Conservation (phyloP, 2,797 vertebrate species). For the Molothrus ater region DNA sequence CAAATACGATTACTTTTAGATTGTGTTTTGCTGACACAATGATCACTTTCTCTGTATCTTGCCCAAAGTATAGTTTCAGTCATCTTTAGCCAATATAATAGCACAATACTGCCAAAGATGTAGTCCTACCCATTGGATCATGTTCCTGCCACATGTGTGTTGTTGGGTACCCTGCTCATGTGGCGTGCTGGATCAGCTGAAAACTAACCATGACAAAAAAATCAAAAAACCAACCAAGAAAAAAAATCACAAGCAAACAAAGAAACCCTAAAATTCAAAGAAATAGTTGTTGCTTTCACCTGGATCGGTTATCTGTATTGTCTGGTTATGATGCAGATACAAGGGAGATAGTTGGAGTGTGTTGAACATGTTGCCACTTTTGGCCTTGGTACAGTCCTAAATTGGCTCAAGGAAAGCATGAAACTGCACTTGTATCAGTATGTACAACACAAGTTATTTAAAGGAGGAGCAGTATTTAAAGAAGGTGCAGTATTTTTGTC, state of each 20-base stretch:
- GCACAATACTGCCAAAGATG: background rate
- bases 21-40: background rate
- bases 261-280: background rate
- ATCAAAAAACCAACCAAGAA: too few species aligned
- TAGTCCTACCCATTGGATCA: background rate
- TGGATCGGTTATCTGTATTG: background rate
- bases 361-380: background rate
- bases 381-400: background rate
- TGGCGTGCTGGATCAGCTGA: background rate
- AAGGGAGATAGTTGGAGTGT: background rate
- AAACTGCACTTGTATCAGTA: background rate
- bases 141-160: background rate
- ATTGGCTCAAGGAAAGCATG: background rate
- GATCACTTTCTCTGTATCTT: background rate
- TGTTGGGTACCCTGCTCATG: background rate
- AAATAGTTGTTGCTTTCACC: background rate
- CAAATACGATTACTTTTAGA: background rate
- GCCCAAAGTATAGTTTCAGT: slow-evolving; percentile 44
- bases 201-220: background rate
- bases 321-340: background rate
- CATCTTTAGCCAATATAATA: slow-evolving; percentile 47
- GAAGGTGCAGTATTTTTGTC: background rate
- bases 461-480: background rate
- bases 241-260: background rate
- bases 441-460: background rate